A percentile compares a stretch with the other conserved stretches of the same genome.
These are phyloP conservation scores for Drosophila pandora DNA, from an alignment of 1,140 invertebrate species.

Conservation along the genomic window DNA sequence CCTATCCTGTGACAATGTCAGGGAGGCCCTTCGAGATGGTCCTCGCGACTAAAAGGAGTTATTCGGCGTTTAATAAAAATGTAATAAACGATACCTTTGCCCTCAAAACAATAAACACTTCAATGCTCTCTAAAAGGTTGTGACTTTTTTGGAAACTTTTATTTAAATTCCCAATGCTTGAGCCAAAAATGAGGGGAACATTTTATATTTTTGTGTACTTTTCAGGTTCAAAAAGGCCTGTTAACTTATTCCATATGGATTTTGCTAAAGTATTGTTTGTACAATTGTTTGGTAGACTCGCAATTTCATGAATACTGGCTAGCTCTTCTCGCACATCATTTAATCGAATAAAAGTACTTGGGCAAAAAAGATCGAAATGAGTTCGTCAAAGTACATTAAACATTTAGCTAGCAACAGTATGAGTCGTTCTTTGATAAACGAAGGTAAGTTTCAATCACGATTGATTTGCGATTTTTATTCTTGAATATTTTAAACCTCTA, in stretches of 20 bases:
- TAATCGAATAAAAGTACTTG: slow-evolving; percentile 14
- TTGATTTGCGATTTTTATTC: too few species aligned
- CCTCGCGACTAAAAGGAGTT: background rate
- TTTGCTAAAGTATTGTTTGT: slow-evolving; percentile 10
- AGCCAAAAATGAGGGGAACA: too few species aligned
- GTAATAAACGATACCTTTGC: background rate
- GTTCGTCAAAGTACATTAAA: slow-evolving; percentile 15
- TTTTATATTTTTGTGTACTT: background rate
- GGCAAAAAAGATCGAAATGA: slow-evolving; percentile 20
- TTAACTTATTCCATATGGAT: background rate
- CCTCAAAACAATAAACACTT: slow-evolving; percentile 19
- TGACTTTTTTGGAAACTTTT: background rate
- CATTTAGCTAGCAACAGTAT: slow-evolving; percentile 6
- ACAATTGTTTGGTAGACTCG: slow-evolving; percentile 10
- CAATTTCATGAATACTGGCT: background rate
- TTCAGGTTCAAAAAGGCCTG: background rate
- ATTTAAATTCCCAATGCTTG: background rate
- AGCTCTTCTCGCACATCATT: background rate
- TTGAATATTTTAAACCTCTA: background rate
- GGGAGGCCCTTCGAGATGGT: background rate
- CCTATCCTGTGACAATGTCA: slow-evolving; percentile 41
- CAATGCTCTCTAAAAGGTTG: slow-evolving; percentile 22
- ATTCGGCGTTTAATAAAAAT: background rate
- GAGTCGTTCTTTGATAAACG: background rate
- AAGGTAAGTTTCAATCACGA: slow-evolving; percentile 8